These are phyloP conservation scores for Vanessa tameamea DNA, from an alignment of 1,140 invertebrate species.

Conservation along the genomic window DNA sequence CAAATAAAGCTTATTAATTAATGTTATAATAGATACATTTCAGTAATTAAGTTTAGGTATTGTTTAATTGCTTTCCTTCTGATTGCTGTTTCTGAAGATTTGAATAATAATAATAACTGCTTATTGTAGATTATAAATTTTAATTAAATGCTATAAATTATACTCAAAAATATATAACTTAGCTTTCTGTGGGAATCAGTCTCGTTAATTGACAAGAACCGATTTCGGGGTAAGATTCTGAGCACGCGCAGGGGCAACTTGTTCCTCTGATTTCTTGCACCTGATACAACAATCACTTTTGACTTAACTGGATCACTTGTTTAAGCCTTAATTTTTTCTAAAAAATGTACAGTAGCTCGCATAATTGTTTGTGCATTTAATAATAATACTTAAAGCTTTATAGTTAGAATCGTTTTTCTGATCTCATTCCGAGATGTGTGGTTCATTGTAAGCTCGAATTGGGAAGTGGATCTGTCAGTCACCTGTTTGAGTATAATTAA, in stretches of 20 bases:
- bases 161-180: background rate
- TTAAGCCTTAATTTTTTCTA: slow-evolving; percentile 46
- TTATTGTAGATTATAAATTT: background rate
- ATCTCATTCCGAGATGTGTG: background rate
- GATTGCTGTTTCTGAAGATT: too few species aligned
- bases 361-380: background rate
- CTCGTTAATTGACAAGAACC: slow-evolving; percentile 19
- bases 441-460: slow-evolving; percentile 24
- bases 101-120: too few species aligned
- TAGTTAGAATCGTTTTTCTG: background rate
- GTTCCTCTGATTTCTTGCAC: slow-evolving; percentile 50
- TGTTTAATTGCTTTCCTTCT: too few species aligned
- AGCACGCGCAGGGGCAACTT: slow-evolving; percentile 33
- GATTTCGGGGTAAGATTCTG: slow-evolving; percentile 24
- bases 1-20: too few species aligned
- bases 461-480: slow-evolving; percentile 46
- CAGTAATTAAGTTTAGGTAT: too few species aligned
- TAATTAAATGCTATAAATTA: background rate
- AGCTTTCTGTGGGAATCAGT: slow-evolving; percentile 8
- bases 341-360: slow-evolving; percentile 31
- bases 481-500: slow-evolving; percentile 33
- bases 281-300: slow-evolving; percentile 56
- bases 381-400: background rate
- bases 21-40: too few species aligned
- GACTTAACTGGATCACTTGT: slow-evolving; percentile 60